A percentile compares a stretch with the other conserved stretches of the same genome.
These are phyloP conservation scores for Diadophis punctatus DNA, from an alignment of 2,113 vertebrate species.

Conservation along the genomic window DNA sequence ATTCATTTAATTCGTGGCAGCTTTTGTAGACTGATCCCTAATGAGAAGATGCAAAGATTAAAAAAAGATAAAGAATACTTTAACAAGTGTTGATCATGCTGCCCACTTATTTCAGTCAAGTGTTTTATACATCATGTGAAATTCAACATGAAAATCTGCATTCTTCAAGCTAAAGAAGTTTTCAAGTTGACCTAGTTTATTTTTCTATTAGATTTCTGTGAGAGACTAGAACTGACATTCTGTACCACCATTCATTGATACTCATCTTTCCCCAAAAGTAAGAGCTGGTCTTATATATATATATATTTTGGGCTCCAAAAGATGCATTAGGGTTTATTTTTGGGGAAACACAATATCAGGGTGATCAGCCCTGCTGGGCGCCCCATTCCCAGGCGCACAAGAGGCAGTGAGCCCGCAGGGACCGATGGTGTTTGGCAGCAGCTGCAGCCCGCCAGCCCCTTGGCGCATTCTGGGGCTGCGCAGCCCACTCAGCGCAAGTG, in stretches of 20 bases:
- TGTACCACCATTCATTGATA: neutral
- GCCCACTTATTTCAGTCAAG: constrained; percentile 2
- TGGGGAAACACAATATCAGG: too few species aligned
- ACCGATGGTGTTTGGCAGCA: too few species aligned
- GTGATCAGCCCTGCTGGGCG: too few species aligned
- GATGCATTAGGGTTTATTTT: too few species aligned
- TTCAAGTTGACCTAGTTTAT: constrained; percentile 23
- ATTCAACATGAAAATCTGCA: neutral
- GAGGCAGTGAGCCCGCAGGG: too few species aligned
- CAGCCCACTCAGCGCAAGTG: too few species aligned
- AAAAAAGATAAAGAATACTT: neutral
- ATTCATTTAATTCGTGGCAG: neutral
- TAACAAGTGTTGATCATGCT: neutral
- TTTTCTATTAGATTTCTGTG: neutral
- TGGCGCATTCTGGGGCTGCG: too few species aligned
- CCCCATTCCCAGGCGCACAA: too few species aligned
- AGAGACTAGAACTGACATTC: neutral
- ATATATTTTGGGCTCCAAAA: too few species aligned
- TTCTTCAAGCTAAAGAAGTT: constrained; percentile 41
- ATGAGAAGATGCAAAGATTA: neutral
- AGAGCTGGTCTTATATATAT: too few species aligned
- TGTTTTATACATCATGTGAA: neutral
- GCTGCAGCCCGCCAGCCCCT: too few species aligned
- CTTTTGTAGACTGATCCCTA: neutral
- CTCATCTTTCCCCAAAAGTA: too few species aligned